A percentile compares a stretch with the other conserved stretches of the same genome.
Conservation (phyloP, 2,797 vertebrate species). For the Sebastiscus tertius region DNA sequence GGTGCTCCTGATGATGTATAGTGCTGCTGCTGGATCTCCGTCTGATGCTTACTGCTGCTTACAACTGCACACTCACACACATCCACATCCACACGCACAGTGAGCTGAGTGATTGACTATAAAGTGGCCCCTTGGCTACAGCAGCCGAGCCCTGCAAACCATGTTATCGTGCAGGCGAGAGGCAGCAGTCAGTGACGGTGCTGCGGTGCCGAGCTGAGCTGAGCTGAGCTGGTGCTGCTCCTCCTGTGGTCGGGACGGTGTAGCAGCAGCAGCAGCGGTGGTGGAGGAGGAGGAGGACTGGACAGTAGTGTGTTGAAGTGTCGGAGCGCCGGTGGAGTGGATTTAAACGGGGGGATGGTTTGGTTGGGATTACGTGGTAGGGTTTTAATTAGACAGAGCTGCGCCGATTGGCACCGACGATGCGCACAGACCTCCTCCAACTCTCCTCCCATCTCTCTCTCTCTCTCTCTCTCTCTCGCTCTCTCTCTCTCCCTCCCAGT, state of each 20-base stretch:
- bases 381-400: constrained; percentile 81
- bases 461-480: neutral
- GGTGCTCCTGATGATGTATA: neutral
- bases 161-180: constrained; percentile 68
- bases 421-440: constrained; percentile 62
- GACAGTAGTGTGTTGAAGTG: constrained; percentile 46
- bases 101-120: constrained; percentile 4
- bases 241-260: constrained; percentile 47
- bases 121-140: constrained; percentile 61
- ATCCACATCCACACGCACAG: neutral
- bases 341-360: constrained; percentile 82
- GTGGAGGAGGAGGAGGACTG: neutral
- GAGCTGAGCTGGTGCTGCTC: constrained; percentile 17
- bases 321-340: constrained; percentile 68
- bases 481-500: neutral
- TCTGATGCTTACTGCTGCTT: neutral
- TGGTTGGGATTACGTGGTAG: constrained; percentile 79
- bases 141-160: constrained; percentile 73
- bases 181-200: constrained; percentile 55
- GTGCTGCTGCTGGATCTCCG: constrained; percentile 5
- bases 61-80: constrained; percentile 4
- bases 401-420: constrained; percentile 75
- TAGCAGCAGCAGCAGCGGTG: neutral
- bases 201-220: constrained; percentile 30
- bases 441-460: neutral